These are phyloP conservation scores for Drosophila lutescens DNA, from an alignment of 2,888 invertebrate genomes.

Conservation along the genomic window DNA sequence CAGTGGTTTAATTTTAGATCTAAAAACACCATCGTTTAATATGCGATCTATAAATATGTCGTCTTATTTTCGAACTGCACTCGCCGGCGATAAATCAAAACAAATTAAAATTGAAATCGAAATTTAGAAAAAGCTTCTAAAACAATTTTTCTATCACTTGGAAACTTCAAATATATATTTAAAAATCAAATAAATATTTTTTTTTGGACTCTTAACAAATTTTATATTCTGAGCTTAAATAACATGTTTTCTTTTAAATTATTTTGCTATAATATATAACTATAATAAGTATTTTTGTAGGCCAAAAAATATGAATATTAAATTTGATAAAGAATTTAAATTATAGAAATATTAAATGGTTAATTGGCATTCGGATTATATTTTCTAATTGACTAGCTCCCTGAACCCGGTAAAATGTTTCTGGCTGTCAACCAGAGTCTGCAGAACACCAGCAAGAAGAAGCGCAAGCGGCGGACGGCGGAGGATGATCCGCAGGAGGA, in stretches of 20 bases:
- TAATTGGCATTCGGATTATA: neutral
- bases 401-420: slow-evolving; percentile 63
- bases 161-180: too few relatives aligned
- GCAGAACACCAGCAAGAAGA: slow-evolving; percentile 54
- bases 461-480: slow-evolving; percentile 35
- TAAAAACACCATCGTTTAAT: neutral
- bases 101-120: slow-evolving; percentile 3
- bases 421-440: slow-evolving; percentile 81
- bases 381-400: neutral
- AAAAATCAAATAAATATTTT: neutral
- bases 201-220: neutral
- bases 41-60: slow-evolving; percentile 42
- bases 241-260: too few relatives aligned
- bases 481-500: slow-evolving; percentile 24
- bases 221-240: too few relatives aligned
- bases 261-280: too few relatives aligned
- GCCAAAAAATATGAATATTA: too few relatives aligned
- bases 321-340: neutral
- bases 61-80: slow-evolving; percentile 44
- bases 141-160: neutral
- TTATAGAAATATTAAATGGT: neutral
- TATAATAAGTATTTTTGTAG: too few relatives aligned
- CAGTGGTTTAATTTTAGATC: slow-evolving; percentile 5
- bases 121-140: neutral
- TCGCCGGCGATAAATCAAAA: slow-evolving; percentile 63